phyloP scores from a whole-genome alignment of 2,797 vertebrate species.

The Strix occidentalis region DNA sequence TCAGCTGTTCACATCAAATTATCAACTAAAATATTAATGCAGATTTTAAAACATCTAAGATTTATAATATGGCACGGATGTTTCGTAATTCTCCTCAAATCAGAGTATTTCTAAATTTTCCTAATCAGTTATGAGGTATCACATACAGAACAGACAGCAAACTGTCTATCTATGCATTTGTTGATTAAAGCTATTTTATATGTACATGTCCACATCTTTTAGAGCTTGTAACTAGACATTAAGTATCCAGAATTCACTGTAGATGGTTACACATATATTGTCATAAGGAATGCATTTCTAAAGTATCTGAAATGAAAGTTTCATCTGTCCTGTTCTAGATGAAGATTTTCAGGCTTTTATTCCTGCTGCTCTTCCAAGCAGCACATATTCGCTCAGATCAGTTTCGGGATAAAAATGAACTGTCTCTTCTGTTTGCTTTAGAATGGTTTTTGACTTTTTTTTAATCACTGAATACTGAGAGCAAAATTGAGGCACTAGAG shows the following conservation, averaged over 20 bases:
- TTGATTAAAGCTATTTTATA: not conserved
- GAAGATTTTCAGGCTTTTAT: constrained; percentile 5
- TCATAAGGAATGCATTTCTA: not conserved
- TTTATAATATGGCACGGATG: not conserved
- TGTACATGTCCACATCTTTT: not conserved
- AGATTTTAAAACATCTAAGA: not conserved
- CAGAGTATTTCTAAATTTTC: not conserved
- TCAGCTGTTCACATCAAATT: not conserved
- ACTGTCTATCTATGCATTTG: not conserved
- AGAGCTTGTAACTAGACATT: not conserved
- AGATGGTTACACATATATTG: not conserved
- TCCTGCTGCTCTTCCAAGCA: not conserved
- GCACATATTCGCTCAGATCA: not conserved
- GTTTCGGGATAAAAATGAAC: constrained; percentile 51
- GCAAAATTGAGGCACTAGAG: constrained; percentile 29
- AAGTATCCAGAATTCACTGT: not conserved
- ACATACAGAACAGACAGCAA: not conserved
- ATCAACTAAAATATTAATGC: not conserved
- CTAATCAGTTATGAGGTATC: not conserved
- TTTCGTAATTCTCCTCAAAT: not conserved
- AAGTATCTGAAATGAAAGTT: not conserved
- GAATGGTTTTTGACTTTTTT: not conserved
- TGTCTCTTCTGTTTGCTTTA: constrained; percentile 40
- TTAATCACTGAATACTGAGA: constrained; percentile 22
- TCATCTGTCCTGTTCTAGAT: not conserved